These are phyloP conservation scores for Oikopleura dioica DNA, from an alignment of 23 tunicate genomes.

Conservation along the genomic window DNA sequence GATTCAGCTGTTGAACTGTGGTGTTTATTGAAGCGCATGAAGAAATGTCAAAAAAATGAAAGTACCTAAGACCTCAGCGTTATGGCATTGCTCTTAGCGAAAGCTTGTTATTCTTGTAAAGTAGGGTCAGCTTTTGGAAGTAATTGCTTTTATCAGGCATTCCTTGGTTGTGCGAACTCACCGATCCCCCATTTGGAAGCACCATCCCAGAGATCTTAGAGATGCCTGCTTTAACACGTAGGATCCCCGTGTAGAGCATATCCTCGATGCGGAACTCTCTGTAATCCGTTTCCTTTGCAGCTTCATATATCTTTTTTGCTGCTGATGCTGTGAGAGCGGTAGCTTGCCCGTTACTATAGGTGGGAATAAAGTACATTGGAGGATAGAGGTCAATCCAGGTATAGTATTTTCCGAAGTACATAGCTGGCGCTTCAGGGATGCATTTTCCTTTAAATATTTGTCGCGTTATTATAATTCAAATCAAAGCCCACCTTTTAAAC, in stretches of 20 bases:
- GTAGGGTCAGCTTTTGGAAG: too few relatives aligned
- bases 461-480: not conserved
- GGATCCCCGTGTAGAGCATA: conserved; percentile 9
- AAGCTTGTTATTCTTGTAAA: too few relatives aligned
- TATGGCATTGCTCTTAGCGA: too few relatives aligned
- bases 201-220: not conserved
- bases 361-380: conserved; percentile 1
- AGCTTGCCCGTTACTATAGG: not conserved
- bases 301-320: not conserved
- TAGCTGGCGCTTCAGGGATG: conserved; percentile 4
- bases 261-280: not conserved
- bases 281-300: not conserved
- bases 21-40: too few relatives aligned
- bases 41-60: too few relatives aligned
- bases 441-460: conserved; percentile 6
- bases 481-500: not conserved
- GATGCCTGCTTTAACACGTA: not conserved
- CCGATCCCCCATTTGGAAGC: too few relatives aligned
- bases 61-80: too few relatives aligned
- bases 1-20: too few relatives aligned
- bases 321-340: conserved; percentile 3
- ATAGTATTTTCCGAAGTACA: not conserved
- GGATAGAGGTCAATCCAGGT: conserved; percentile 8
- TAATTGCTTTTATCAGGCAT: too few relatives aligned
- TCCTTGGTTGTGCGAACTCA: too few relatives aligned